Conservation (phyloP, 2,888 invertebrate genomes). For the Cheilosia scutellata region DNA sequence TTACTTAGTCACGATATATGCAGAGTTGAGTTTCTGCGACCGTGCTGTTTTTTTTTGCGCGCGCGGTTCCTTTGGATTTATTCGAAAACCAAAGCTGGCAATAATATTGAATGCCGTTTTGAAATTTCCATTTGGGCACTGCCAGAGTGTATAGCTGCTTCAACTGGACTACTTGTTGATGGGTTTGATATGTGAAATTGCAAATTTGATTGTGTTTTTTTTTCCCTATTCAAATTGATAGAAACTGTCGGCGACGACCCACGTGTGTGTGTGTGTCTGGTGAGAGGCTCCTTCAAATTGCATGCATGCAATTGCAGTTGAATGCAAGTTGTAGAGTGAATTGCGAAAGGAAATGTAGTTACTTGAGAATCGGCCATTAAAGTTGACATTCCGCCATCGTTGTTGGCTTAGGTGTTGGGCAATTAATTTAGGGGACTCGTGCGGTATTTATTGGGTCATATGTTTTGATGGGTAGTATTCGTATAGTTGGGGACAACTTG, state of each 20-base stretch:
- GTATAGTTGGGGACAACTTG: background rate
- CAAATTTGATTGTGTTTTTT: constrained; percentile 60
- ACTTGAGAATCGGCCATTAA: constrained; percentile 70
- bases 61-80: constrained; percentile 48
- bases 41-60: constrained; percentile 1
- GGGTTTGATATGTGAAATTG: constrained; percentile 66
- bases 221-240: constrained; percentile 53
- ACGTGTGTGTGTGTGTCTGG: background rate
- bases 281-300: constrained; percentile 14
- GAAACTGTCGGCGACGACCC: background rate
- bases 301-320: constrained; percentile 55
- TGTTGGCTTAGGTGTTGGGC: constrained; percentile 55
- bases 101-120: constrained; percentile 57
- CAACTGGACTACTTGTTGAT: constrained; percentile 55
- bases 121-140: constrained; percentile 58
- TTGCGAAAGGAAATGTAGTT: constrained; percentile 74
- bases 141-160: background rate
- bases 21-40: constrained; percentile 9
- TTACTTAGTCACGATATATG: constrained; percentile 73
- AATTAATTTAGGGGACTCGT: constrained; percentile 54
- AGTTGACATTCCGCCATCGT: constrained; percentile 66
- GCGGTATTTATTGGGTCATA: constrained; percentile 7
- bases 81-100: constrained; percentile 44
- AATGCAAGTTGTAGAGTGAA: constrained; percentile 53
- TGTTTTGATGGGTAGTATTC: background rate